phyloP scores from a whole-genome alignment of 2,113 vertebrate species.

The Azemiops feae region DNA sequence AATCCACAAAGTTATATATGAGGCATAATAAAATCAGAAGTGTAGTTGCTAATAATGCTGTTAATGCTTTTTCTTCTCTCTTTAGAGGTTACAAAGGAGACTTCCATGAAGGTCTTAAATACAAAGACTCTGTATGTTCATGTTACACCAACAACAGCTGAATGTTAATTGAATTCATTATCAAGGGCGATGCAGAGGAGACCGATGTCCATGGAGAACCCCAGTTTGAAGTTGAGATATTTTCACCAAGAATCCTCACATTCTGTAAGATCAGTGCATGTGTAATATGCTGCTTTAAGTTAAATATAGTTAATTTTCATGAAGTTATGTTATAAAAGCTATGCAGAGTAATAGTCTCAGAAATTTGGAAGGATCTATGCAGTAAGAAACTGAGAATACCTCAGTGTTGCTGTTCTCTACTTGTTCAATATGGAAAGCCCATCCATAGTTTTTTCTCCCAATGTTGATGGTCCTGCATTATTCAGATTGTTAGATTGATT shows the following conservation, averaged over 20 bases:
- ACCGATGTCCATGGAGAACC: constrained; percentile 16
- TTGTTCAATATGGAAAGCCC: constrained; percentile 33
- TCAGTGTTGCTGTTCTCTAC: constrained; percentile 50
- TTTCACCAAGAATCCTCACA: constrained; percentile 48
- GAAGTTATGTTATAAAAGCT: constrained; percentile 39
- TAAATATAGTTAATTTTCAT: constrained; percentile 58
- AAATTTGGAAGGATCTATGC: constrained; percentile 62
- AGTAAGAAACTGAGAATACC: constrained; percentile 51
- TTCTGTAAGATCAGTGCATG: constrained; percentile 56
- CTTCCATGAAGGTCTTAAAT: constrained; percentile 82
- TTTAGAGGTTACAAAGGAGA: constrained; percentile 81
- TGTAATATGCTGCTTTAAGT: constrained; percentile 58
- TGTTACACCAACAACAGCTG: constrained; percentile 83
- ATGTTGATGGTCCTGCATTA: constrained; percentile 1
- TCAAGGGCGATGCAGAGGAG: background rate
- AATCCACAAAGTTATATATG: background rate
- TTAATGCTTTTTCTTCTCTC: constrained; percentile 20
- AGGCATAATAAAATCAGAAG: background rate
- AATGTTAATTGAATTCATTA: constrained; percentile 55
- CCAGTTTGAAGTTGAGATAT: constrained; percentile 10
- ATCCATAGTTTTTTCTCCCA: constrained; percentile 41
- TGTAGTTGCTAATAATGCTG: background rate
- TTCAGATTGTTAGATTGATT: background rate
- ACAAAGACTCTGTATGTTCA: constrained; percentile 85
- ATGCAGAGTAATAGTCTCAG: constrained; percentile 43